These are phyloP conservation scores for Lepidurus couesii DNA, from an alignment of 1,140 invertebrate genomes.

Conservation along the genomic window DNA sequence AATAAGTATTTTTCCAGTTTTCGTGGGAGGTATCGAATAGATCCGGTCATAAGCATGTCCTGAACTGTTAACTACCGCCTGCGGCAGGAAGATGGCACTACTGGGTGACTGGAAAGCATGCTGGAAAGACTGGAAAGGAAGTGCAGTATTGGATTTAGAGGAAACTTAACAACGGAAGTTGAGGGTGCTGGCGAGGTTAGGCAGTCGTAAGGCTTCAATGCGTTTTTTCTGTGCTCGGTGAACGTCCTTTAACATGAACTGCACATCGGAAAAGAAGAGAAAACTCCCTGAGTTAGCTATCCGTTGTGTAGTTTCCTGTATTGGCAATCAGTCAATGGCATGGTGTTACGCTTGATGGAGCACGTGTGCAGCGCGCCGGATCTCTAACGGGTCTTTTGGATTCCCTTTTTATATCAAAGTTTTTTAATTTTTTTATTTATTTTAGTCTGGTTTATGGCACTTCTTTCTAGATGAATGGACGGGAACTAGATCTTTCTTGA, in stretches of 20 bases:
- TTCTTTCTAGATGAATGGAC: constrained; percentile 2
- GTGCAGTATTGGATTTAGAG: not conserved
- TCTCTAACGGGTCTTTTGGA: constrained; percentile 1
- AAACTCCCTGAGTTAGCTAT: not conserved
- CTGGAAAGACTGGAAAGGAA: not conserved
- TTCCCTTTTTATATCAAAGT: not conserved
- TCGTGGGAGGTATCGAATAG: not conserved
- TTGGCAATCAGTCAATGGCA: constrained; percentile 7
- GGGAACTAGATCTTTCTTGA: not conserved
- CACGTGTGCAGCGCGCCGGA: not conserved
- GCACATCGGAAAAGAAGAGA: not conserved
- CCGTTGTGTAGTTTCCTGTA: not conserved
- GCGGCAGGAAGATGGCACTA: not conserved
- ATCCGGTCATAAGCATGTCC: not conserved
- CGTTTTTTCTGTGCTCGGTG: not conserved
- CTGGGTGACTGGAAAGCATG: not conserved
- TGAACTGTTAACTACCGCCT: not conserved
- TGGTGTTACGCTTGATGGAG: not conserved
- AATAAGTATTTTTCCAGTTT: not conserved
- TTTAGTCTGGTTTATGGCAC: not conserved
- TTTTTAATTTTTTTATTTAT: not conserved
- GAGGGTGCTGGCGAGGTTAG: not conserved
- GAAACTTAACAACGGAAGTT: not conserved
- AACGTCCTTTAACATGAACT: not conserved
- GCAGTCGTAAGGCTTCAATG: constrained; percentile 12